Evolutionary conservation across 2,113 vertebrate genomes (phyloP), one percentile per base, ranked within the genome.

Genomic region (Myiozetetes cayanensis): DNA sequence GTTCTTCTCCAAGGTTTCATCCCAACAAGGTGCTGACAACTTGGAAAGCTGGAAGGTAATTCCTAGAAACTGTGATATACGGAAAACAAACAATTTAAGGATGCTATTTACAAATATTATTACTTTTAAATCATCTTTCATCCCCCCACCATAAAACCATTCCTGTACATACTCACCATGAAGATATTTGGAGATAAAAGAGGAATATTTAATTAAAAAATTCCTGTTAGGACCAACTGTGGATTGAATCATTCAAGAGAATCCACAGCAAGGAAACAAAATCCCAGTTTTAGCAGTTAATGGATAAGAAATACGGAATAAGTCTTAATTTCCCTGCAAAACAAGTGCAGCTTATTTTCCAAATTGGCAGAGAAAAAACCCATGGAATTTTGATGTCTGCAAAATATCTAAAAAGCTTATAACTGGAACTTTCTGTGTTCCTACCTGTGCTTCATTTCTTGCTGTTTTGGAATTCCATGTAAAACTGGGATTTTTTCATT

Each of bases 401-500:
- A 5, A 47, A 93, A 15, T 27, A 70, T 6, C 28, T 28, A 28
- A 41, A 85, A 67, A 82, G 8, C 8, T 80, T 47, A 71, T 37
- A 63, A 33, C 0, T 17, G 3, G 1, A 8, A 30, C 59, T 71
- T n/a, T 27, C 12, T 13, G 2, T 17, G 5, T 20, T 58, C 17
- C 5, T 31, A 33, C 12, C 19, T 2, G 4, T 0, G 0, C 20
- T 25, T 49, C 5, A 23, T 24, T 43, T 56, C 8, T 7, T 12
- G 41, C 44, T 20, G 19, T 4, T 35, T 10, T 0, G 1, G 21
- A 5, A 56, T 56, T 68, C 63, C 43, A 39, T 25, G 25, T 16
- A 33, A 62, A 84, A 25, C 6, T 2, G 10, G 7, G 43, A 46
- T 28, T 74, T 33, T 56, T 53, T 52, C 8, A 14, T 61, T 55